Evolutionary conservation across 2,113 vertebrate genomes (phyloP), one percentile per base, ranked within the genome.

Genomic region (Struthio camelus): DNA sequence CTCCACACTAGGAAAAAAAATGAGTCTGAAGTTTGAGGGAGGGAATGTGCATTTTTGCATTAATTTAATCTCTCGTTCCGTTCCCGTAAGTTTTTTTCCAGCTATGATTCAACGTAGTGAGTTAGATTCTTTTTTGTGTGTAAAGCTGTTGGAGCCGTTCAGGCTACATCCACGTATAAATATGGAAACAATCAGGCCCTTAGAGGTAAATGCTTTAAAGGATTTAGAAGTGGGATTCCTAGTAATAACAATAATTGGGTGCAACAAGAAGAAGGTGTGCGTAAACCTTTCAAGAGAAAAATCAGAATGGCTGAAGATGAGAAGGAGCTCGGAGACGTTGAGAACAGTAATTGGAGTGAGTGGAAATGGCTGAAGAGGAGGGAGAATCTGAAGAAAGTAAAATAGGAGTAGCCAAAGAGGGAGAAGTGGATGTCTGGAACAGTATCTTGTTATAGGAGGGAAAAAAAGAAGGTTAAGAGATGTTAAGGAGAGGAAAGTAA

Each of bases 1-100:
- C 61, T 96, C 80, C 67, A 30, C 81, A 86, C 34, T 85, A 67
- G 62, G 82, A 69, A 61, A 80, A 24, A 48, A 65, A 56, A 56
- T n/a, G n/a, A n/a, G n/a, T n/a, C n/a, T n/a, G n/a, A 93, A 64
- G n/a, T 62, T 84, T 81, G 89, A 70, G 76, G 75, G 73, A 87
- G 32, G 64, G 73, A 93, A 92, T 19, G 18, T 69, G 44, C n/a
- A 58, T 67, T 58, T 9, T n/a, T 79, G 30, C 64, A 88, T n/a
- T 81, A 71, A 92, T 95, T 89, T 78, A 94, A 46, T 94, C 95
- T 83, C 85, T 85, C 78, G 64, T 82, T 93, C 80, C 53, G 23
- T 88, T 89, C 93, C 40, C 53, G 40, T 79, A 58, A 32, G 56
- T 18, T 80, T 69, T 42, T 94, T 90, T 91, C 32, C 58, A 79